Conservation (phyloP, 2,113 vertebrate species). For the Siphamia tubifer region DNA sequence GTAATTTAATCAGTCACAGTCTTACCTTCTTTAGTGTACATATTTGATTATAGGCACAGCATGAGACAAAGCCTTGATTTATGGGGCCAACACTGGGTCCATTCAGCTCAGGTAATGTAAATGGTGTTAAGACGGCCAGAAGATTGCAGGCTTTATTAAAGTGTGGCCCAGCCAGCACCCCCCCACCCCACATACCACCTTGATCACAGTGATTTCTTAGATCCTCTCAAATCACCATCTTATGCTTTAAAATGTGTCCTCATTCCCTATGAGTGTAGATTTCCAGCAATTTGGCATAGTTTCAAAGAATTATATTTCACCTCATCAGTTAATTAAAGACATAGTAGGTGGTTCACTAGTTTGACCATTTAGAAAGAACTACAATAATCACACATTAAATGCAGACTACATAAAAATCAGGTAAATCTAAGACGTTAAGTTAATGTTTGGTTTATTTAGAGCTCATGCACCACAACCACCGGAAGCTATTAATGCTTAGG, state of each 20-base stretch:
- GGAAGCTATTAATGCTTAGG: neutral
- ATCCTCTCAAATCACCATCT: slow-evolving; percentile 21
- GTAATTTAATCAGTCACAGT: slow-evolving; percentile 25
- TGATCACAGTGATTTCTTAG: slow-evolving; percentile 38
- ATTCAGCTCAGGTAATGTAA: slow-evolving; percentile 50
- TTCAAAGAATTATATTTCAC: slow-evolving; percentile 2
- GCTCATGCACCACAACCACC: neutral
- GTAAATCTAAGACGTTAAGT: neutral
- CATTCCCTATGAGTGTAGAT: slow-evolving; percentile 5
- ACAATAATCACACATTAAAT: neutral
- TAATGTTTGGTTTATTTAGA: neutral
- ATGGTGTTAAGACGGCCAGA: slow-evolving; percentile 39
- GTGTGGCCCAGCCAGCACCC: slow-evolving; percentile 14
- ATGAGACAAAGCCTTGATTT: slow-evolving; percentile 14
- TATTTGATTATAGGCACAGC: slow-evolving; percentile 50
- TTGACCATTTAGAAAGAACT: neutral
- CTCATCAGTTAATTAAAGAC: neutral
- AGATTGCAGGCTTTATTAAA: slow-evolving; percentile 46
- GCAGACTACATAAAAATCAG: neutral
- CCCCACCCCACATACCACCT: slow-evolving; percentile 10
- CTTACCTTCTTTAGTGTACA: slow-evolving; percentile 40
- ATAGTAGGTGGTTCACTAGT: neutral
- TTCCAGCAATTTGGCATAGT: neutral
- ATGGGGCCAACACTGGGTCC: slow-evolving; percentile 28
- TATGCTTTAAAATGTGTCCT: slow-evolving; percentile 31